These are phyloP conservation scores for Philaenus spumarius DNA, from an alignment of 1,140 invertebrate genomes.

Conservation along the genomic window DNA sequence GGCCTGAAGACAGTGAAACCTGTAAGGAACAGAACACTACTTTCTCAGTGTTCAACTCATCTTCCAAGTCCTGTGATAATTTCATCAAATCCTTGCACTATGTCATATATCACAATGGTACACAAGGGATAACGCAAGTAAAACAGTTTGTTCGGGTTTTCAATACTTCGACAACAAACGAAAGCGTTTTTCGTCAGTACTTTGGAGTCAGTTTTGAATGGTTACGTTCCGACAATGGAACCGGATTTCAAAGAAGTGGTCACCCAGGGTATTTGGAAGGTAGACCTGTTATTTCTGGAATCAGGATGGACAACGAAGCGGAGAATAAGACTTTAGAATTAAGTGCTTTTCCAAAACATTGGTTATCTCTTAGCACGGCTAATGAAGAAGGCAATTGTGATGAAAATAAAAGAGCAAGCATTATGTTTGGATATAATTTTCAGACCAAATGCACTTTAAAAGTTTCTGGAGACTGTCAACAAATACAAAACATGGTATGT, in stretches of 20 bases:
- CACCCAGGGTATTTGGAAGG: constrained; percentile 59
- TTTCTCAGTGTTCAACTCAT: constrained; percentile 3
- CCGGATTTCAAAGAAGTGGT: constrained; percentile 46
- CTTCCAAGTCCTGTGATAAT: constrained; percentile 31
- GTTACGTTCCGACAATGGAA: constrained; percentile 25
- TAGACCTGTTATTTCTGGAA: constrained; percentile 48
- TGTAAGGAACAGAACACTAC: constrained; percentile 15
- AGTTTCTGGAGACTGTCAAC: neutral
- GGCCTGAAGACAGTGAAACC: neutral
- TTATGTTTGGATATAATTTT: constrained; percentile 4
- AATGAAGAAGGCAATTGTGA: constrained; percentile 1
- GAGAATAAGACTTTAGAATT: constrained; percentile 2
- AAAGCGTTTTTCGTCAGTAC: constrained; percentile 41
- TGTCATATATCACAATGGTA: constrained; percentile 49
- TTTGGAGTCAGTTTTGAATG: constrained; percentile 46
- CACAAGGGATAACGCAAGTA: constrained; percentile 43
- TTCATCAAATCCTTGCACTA: constrained; percentile 45
- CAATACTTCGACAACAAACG: constrained; percentile 35
- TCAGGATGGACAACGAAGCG: neutral
- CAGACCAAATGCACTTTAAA: neutral
- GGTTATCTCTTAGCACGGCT: neutral
- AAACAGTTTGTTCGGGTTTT: constrained; percentile 40
- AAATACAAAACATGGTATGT: neutral
- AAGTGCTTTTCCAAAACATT: neutral
- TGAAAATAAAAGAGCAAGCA: neutral